Conservation (phyloP, 35 echinoderm and acorn worm genomes). For the Patiria miniata region DNA sequence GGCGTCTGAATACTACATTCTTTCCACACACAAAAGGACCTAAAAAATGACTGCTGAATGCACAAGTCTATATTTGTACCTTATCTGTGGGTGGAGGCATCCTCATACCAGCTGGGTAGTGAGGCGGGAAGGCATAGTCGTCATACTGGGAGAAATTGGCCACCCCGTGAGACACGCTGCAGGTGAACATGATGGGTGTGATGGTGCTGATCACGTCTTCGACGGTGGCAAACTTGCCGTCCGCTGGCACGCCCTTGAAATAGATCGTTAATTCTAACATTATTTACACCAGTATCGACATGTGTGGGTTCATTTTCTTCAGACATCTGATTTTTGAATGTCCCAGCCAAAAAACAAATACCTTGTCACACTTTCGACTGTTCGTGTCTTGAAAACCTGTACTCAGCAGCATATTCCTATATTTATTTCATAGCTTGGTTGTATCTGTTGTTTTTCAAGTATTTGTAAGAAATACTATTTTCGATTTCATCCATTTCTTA, state of each 20-base stretch:
- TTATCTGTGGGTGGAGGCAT: slow-evolving; percentile 69
- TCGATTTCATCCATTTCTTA: no score
- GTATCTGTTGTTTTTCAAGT: no score
- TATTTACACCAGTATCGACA: neutral
- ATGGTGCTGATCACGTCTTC: slow-evolving; percentile 63
- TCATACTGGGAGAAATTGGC: slow-evolving; percentile 85
- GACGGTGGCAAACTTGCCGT: slow-evolving; percentile 53
- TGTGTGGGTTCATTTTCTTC: neutral
- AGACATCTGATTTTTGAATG: neutral
- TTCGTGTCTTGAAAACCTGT: no score
- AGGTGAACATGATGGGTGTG: slow-evolving; percentile 71
- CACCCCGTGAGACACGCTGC: slow-evolving; percentile 60
- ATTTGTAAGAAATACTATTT: no score
- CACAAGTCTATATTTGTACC: slow-evolving; percentile 2
- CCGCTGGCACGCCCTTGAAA: slow-evolving; percentile 33
- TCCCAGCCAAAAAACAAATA: neutral
- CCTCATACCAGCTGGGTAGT: slow-evolving; percentile 69
- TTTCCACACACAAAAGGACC: no score
- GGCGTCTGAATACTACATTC: no score
- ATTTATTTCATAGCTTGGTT: no score
- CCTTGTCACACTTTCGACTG: no score
- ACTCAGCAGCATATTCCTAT: no score
- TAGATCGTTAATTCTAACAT: neutral
- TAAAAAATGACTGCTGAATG: no score
- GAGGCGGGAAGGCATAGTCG: slow-evolving; percentile 70